phyloP scores from a whole-genome alignment of 2,888 invertebrate genomes.

The Drosophila nr. perissopoda region DNA sequence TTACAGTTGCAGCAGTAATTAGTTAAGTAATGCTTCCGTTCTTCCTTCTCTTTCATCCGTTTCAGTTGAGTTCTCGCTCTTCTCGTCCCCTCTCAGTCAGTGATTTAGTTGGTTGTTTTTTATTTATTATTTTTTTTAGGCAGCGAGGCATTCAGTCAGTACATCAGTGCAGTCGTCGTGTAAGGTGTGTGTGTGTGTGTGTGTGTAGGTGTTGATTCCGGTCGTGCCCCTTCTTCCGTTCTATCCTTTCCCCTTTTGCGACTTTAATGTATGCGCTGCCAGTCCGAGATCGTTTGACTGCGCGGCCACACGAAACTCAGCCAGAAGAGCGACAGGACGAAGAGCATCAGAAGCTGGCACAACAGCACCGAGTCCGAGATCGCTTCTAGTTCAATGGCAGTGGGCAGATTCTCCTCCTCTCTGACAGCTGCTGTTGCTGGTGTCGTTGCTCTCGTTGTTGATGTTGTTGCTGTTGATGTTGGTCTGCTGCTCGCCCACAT shows the following conservation, averaged over 20 bases:
- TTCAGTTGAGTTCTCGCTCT: conserved; percentile 20
- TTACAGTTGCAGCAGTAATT: conserved; percentile 57
- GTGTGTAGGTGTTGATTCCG: conserved; percentile 12
- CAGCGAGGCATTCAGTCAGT: conserved; percentile 79
- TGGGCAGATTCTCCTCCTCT: conserved; percentile 17
- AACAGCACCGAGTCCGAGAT: conserved; percentile 44
- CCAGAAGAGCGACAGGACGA: conserved; percentile 39
- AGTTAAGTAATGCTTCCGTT: conserved; percentile 30
- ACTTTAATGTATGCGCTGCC: conserved; percentile 50
- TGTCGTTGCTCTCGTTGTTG: conserved; percentile 13
- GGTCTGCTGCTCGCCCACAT: conserved; percentile 43
- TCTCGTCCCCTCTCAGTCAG: conserved; percentile 74
- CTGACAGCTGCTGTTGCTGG: conserved; percentile 9
- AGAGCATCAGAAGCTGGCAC: conserved; percentile 47
- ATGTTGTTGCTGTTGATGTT: conserved; percentile 20
- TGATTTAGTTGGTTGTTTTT: conserved; percentile 72
- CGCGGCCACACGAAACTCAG: conserved; percentile 44
- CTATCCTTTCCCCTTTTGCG: background rate
- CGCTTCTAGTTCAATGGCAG: conserved; percentile 38
- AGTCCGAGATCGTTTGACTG: conserved; percentile 37
- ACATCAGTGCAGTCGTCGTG: conserved; percentile 67
- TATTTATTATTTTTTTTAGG: conserved; percentile 47
- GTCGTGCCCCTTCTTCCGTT: background rate
- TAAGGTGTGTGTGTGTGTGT: conserved; percentile 13
- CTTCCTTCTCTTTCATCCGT: conserved; percentile 2